Percentiles rank a stretch among this genome's conserved stretches.
These are phyloP conservation scores for Unio pictorum DNA, from an alignment of 2,888 invertebrate species.

Conservation along the genomic window DNA sequence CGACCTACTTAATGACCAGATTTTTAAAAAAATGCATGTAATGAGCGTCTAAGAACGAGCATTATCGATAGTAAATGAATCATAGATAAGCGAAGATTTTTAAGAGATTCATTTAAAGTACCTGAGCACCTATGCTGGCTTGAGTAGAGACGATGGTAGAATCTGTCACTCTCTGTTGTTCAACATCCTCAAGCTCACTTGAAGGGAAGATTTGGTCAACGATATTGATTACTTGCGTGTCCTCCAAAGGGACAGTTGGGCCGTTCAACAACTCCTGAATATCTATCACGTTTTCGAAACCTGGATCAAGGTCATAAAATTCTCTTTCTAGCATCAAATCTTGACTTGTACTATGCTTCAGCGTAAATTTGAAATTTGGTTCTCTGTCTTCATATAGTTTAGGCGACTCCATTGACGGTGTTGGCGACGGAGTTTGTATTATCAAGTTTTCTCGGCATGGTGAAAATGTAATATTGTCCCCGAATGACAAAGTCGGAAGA, in stretches of 20 bases:
- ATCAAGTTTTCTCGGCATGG: constrained; percentile 46
- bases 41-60: no score
- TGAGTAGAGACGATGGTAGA: constrained; percentile 10
- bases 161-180: constrained; percentile 22
- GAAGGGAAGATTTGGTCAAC: constrained; percentile 29
- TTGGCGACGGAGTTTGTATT: constrained; percentile 13
- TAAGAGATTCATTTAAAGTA: constrained; percentile 4
- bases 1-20: no score
- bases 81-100: background rate
- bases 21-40: no score
- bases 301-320: constrained; percentile 80
- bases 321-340: no score
- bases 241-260: constrained; percentile 64
- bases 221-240: constrained; percentile 23
- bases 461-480: constrained; percentile 44
- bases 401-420: constrained; percentile 32
- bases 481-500: constrained; percentile 42
- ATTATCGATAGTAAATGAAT: no score
- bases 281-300: constrained; percentile 93
- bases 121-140: constrained; percentile 13
- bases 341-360: background rate
- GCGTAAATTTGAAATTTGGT: constrained; percentile 14
- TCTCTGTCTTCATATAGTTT: constrained; percentile 44
- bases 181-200: constrained; percentile 32
- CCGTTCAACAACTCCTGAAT: constrained; percentile 86